Percentiles rank a stretch among this genome's conserved stretches.
Conservation (phyloP, 2,113 vertebrate species). For the Prochilodus magdalenae region DNA sequence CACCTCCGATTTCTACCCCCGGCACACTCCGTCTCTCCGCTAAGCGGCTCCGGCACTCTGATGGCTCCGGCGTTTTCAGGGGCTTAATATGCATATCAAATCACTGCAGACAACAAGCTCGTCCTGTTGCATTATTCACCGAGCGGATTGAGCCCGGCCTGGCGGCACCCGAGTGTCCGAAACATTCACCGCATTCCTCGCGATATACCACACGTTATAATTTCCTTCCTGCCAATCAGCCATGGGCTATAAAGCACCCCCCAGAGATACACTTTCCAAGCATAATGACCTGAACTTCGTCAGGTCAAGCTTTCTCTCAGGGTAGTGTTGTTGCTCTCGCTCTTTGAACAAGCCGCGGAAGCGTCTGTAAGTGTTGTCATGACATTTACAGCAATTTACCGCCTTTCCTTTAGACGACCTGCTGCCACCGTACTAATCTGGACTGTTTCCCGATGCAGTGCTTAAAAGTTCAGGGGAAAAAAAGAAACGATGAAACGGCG, state of each 20-base stretch:
- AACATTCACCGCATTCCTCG: neutral
- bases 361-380: neutral
- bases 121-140: slow-evolving; percentile 36
- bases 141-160: slow-evolving; percentile 26
- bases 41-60: neutral
- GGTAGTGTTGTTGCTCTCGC: neutral
- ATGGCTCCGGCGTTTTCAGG: slow-evolving; percentile 10
- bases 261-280: neutral
- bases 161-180: slow-evolving; percentile 15
- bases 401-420: neutral
- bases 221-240: slow-evolving; percentile 21
- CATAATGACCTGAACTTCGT: neutral
- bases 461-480: no score
- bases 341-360: neutral
- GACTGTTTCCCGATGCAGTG: no score
- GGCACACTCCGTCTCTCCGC: neutral
- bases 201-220: neutral
- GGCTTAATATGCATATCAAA: slow-evolving; percentile 28
- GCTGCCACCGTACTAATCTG: neutral
- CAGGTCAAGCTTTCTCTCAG: slow-evolving; percentile 6
- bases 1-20: neutral
- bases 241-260: neutral
- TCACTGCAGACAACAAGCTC: slow-evolving; percentile 29
- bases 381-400: neutral
- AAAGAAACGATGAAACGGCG: no score